These are phyloP conservation scores for Coptodon rendalli DNA, from an alignment of 2,113 vertebrate genomes.

Conservation along the genomic window DNA sequence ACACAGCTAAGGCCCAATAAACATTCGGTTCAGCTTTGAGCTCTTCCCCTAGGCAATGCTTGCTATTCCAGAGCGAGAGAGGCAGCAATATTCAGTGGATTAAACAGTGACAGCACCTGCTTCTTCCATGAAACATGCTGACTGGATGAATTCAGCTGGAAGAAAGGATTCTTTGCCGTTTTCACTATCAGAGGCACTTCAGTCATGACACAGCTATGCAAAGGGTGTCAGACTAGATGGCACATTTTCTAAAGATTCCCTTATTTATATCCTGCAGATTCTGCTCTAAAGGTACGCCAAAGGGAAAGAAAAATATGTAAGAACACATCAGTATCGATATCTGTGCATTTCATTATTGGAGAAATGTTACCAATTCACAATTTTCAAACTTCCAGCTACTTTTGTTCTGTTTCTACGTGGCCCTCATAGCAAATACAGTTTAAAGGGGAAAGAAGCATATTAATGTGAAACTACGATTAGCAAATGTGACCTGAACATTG, in stretches of 20 bases:
- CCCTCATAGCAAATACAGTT: not conserved
- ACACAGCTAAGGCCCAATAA: not conserved
- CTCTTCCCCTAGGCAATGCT: not conserved
- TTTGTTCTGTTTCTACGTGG: not conserved
- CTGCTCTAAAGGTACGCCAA: not conserved
- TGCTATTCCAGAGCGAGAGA: not conserved
- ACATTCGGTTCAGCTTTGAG: slow-evolving; percentile 5
- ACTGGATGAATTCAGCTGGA: not conserved
- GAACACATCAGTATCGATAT: not conserved
- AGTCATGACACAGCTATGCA: not conserved
- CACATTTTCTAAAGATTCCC: not conserved
- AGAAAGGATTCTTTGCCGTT: not conserved
- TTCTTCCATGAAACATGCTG: not conserved
- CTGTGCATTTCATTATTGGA: not conserved
- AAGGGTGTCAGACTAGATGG: not conserved
- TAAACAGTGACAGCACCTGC: not conserved
- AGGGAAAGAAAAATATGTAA: not conserved
- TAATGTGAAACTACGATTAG: not conserved
- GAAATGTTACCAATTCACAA: not conserved
- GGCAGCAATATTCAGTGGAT: not conserved
- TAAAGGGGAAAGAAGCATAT: not conserved
- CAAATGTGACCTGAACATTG: not conserved
- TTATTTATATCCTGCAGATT: not conserved
- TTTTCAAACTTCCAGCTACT: not conserved
- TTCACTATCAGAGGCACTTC: not conserved